Base-by-base conservation (phyloP, 1,140 invertebrate genomes). In the Eupeodes corollae region DNA sequence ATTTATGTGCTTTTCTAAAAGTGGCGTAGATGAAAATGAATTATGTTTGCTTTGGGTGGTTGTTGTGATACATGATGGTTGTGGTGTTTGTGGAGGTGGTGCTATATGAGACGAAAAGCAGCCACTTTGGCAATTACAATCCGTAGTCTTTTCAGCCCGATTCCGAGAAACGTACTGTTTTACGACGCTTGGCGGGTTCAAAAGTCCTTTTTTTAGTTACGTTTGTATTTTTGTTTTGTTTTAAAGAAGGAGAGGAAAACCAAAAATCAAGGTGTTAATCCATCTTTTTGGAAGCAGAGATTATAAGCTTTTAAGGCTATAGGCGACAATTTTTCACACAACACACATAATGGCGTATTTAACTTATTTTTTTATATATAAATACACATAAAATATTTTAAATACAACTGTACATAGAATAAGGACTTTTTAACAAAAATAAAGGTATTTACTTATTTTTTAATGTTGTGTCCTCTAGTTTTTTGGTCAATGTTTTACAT, bases 401-500 rank as follows among this genome's bases (percentile, higher is more conserved):
- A n/a, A 6, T 14, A 19, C 31, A 37, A 26, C 15, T 32, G n/a
- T n/a, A n/a, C n/a, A 26, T 5, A 26, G 21, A 26, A 26, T 8
- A 26, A 26, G 3, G 8, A 26, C 8, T 26, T 26, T 26, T 26
- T 3, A 8, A 26, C 3, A 26, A 5, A 26, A 26, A 26, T 5
- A 26, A 5, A 26, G 21, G 60, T 61, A 67, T 61, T 80, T 88
- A 88, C 85, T 88, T 88, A 80, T 87, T 83, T 69, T 80, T 83
- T 70, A 78, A 72, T 67, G 79, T 80, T 67, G 83, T 79, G 70
- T 85, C 83, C 76, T 89, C 85, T 74, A 88, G 79, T 76, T 84
- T 86, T 70, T 80, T 76, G 65, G 85, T 88, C 70, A 89, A 78
- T 70, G 76, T 79, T 75, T 84, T 84, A 77, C 86, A 88, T 76